Evolutionary conservation across 2,888 invertebrate species (phyloP), one percentile per base, ranked within the genome.

Genomic region (Notodonta ziczac): DNA sequence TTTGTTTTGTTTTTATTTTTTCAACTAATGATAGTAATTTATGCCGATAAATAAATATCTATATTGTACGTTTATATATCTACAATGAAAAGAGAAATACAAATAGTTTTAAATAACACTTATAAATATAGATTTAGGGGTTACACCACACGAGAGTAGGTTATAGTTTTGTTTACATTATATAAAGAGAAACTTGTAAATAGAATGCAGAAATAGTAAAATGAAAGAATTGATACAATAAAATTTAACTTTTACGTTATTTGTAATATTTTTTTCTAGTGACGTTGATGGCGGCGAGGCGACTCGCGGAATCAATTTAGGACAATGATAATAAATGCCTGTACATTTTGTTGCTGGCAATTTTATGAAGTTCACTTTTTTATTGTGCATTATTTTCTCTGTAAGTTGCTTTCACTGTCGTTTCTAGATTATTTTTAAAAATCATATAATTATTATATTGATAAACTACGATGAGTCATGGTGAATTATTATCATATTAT

Each of bases 391-490:
- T 91, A 90, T 88, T 88, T 90, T 81, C 72, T 87, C 86, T 88
- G 88, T 92, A 91, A 91, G 91, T 93, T 92, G 93, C 93, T 93
- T 93, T 92, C 90, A 86, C 91, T 92, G 90, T 92, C 91, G 89
- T 92, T 84, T 91, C 89, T 91, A 89, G 89, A 90, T 91, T 91
- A 92, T 93, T 91, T 93, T 90, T 89, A 80, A 81, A 89, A 92
- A 93, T 90, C 89, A 92, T 92, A 93, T 92, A 92, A 91, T 91
- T 92, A 92, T 91, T 92, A 92, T 91, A 91, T 91, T 89, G 89
- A 89, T 91, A 70, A 89, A 90, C 86, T 91, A 87, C 88, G 91
- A 91, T 89, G 91, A 93, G 93, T 93, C 93, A 93, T 89, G 82
- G 81, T 82, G 82, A 82, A 80, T 83, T 81, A 82, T 83, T 81